These are phyloP conservation scores for Drosophila testacea DNA, from an alignment of 2,888 invertebrate species.

Conservation along the genomic window DNA sequence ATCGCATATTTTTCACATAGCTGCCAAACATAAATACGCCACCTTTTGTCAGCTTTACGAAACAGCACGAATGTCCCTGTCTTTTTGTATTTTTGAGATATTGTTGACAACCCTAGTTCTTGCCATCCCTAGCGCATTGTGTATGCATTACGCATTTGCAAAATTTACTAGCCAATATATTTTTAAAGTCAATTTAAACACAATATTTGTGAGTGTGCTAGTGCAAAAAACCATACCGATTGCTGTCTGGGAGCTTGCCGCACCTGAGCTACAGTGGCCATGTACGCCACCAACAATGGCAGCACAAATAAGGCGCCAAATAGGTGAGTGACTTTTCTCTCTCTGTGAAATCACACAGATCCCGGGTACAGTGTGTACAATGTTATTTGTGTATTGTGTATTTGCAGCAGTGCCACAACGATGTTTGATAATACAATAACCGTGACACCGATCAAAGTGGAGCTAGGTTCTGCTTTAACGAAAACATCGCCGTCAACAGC, in stretches of 20 bases:
- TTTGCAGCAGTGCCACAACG: slow-evolving; percentile 60
- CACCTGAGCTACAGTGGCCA: slow-evolving; percentile 52
- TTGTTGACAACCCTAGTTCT: not conserved
- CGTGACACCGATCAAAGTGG: slow-evolving; percentile 72
- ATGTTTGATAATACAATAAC: slow-evolving; percentile 75
- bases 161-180: slow-evolving; percentile 46
- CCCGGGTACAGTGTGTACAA: slow-evolving; percentile 49
- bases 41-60: not conserved
- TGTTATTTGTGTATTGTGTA: slow-evolving; percentile 9
- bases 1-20: not conserved
- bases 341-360: slow-evolving; percentile 5
- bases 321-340: slow-evolving; percentile 53
- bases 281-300: slow-evolving; percentile 77
- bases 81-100: too few species aligned
- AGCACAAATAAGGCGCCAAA: slow-evolving; percentile 77
- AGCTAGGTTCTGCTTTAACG: slow-evolving; percentile 42
- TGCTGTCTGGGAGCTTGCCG: slow-evolving; percentile 30
- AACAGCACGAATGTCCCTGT: too few species aligned
- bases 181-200: slow-evolving; percentile 35
- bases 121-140: slow-evolving; percentile 59
- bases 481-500: slow-evolving; percentile 45
- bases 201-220: slow-evolving; percentile 25
- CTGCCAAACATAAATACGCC: slow-evolving; percentile 9
- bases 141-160: slow-evolving; percentile 76
- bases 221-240: slow-evolving; percentile 27